Evolutionary conservation across 2,113 vertebrate species (phyloP).

Genomic region (Rutilus rutilus): DNA sequence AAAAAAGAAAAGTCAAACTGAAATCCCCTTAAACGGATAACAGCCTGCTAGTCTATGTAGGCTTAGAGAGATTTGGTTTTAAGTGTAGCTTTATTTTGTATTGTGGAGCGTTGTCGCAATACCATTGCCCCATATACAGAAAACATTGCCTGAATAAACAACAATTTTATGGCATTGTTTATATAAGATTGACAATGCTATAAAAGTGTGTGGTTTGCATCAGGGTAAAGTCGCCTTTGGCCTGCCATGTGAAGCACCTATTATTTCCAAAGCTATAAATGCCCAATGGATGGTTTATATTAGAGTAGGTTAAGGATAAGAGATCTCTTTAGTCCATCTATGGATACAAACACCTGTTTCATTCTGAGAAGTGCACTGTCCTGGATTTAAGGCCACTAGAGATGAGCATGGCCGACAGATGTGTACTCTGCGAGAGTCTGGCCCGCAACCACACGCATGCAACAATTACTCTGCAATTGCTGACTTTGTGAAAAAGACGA

Average conservation of each 20-base stretch:
- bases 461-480: slow-evolving; percentile 50
- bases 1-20: slow-evolving; percentile 57
- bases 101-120: neutral
- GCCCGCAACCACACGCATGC: slow-evolving; percentile 39
- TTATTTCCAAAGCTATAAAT: slow-evolving; percentile 16
- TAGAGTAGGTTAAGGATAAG: neutral
- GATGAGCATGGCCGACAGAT: slow-evolving; percentile 26
- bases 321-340: slow-evolving; percentile 31
- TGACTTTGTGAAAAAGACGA: slow-evolving; percentile 55
- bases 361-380: slow-evolving; percentile 11
- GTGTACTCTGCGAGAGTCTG: slow-evolving; percentile 7
- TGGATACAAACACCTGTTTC: slow-evolving; percentile 9
- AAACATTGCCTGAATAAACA: neutral
- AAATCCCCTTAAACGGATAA: slow-evolving; percentile 72
- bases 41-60: slow-evolving; percentile 58
- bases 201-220: slow-evolving; percentile 1
- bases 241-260: neutral
- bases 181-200: neutral
- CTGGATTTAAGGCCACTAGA: slow-evolving; percentile 38
- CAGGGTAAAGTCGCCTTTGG: neutral
- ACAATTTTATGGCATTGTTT: slow-evolving; percentile 28
- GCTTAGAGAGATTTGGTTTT: slow-evolving; percentile 60
- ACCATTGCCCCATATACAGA: slow-evolving; percentile 2
- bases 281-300: slow-evolving; percentile 13
- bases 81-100: slow-evolving; percentile 46